Percentiles rank a stretch among this genome's conserved stretches.
Conservation (phyloP, 1,140 invertebrate species). For the Drosophila guanche region DNA sequence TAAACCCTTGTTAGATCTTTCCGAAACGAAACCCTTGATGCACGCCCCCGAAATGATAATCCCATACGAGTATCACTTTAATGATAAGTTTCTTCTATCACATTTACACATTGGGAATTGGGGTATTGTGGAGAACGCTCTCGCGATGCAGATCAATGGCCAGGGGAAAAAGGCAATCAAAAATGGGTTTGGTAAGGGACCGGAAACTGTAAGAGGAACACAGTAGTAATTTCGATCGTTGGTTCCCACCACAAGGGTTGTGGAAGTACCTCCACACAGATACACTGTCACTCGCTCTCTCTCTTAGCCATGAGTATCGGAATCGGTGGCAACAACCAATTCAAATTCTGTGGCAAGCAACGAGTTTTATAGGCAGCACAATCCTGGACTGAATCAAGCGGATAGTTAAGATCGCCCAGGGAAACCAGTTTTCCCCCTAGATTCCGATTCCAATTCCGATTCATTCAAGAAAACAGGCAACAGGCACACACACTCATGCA, state of each 20-base stretch:
- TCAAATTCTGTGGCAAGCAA: conserved; percentile 51
- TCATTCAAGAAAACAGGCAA: conserved; percentile 79
- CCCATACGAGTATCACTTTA: too few species aligned
- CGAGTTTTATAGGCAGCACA: conserved; percentile 45
- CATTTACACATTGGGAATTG: conserved; percentile 68
- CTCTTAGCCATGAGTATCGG: conserved; percentile 11
- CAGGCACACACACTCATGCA: conserved; percentile 36
- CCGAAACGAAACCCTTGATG: too few species aligned
- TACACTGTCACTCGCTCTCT: background rate
- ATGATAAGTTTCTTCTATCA: conserved; percentile 8
- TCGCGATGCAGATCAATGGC: conserved; percentile 21
- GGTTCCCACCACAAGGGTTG: conserved; percentile 60
- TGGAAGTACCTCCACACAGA: conserved; percentile 36
- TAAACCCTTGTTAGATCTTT: too few species aligned
- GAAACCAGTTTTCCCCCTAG: conserved; percentile 74
- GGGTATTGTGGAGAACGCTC: conserved; percentile 19
- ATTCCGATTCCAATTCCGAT: conserved; percentile 17
- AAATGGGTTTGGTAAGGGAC: conserved; percentile 44
- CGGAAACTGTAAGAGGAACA: conserved; percentile 74
- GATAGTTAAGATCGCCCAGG: conserved; percentile 51
- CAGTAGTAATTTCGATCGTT: conserved; percentile 72
- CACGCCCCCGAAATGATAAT: too few species aligned
- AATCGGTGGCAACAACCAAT: conserved; percentile 38
- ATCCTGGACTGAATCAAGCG: conserved; percentile 50
- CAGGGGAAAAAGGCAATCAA: conserved; percentile 54